Percentiles rank a stretch among this genome's conserved stretches.
These are phyloP conservation scores for Lamproptera curius DNA, from an alignment of 2,888 invertebrate species.

Conservation along the genomic window DNA sequence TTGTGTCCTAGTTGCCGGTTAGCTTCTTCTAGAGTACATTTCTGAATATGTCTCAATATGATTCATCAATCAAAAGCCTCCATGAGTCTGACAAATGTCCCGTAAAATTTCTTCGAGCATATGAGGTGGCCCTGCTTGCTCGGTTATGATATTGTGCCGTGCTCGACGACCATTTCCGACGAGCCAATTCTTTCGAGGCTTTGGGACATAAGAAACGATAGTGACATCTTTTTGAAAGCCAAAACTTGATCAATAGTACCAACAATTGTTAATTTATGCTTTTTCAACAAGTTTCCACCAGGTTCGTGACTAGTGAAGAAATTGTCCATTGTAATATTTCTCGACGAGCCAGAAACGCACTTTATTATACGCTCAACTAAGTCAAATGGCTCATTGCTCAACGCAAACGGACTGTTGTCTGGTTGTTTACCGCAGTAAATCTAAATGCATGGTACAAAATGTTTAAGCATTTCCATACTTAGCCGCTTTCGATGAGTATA, in stretches of 20 bases:
- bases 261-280: constrained; percentile 1
- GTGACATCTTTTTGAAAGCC: constrained; percentile 19
- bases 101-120: too few species aligned
- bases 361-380: constrained; percentile 26
- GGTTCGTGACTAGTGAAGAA: neutral
- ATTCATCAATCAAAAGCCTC: too few species aligned
- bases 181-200: constrained; percentile 17
- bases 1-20: too few species aligned
- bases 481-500: constrained; percentile 34
- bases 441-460: constrained; percentile 26
- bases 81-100: too few species aligned
- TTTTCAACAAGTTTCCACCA: neutral
- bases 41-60: too few species aligned
- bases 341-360: constrained; percentile 1
- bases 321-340: neutral
- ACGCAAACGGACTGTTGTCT: constrained; percentile 24
- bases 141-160: too few species aligned
- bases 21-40: too few species aligned
- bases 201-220: constrained; percentile 20
- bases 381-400: constrained; percentile 27
- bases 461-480: constrained; percentile 32
- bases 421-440: constrained; percentile 33
- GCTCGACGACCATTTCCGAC: too few species aligned
- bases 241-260: constrained; percentile 5
- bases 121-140: too few species aligned